Base-by-base conservation (phyloP, 2,797 vertebrate genomes). In the Sibirionetta formosa region DNA sequence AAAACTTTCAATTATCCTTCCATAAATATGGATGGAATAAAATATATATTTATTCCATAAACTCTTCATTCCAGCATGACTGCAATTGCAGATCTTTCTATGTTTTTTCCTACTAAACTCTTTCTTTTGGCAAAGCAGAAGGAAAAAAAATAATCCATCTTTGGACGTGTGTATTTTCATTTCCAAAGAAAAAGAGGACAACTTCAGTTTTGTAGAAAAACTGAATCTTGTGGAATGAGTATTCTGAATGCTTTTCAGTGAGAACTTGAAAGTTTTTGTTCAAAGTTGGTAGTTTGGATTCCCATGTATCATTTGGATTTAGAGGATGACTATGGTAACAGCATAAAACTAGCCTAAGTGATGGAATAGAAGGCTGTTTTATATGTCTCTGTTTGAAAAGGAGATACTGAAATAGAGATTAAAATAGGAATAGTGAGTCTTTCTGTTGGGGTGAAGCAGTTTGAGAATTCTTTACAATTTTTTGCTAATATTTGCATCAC, bases 1-100 rank as follows among this genome's bases (percentile, higher is more conserved):
- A 96, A 90, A 91, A 60, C 36, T 11, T 77, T 93, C 77, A 88
- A 79, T 95, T 94, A 88, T 87, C 24, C 14, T 84, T 71, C 69
- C 33, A 91, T 93, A 94, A 96, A 95, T 93, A 93, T 38, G 69
- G 73, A 88, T 83, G 36, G 82, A 92, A 90, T 76, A 65, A 76
- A 64, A 8, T 63, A 63, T 82, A 72, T 95, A 88, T 90, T 92
- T 93, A 77, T 70, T 36, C 42, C 72, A 77, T 89, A 87, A 94
- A 86, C 24, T 87, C 40, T 78, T 92, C 35, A 26, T 92, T 93
- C n/a, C 60, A 79, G 51, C 27, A 23, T 77, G 46, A 54, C 58
- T 86, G 56, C 83, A 89, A 89, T 51, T 93, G 76, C 40, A 69
- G n/a, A 42, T 72, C 7, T 92, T 36, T 64, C 26, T 33, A 31